phyloP scores from a whole-genome alignment of 2,113 vertebrate species.

The Spizaetus ornatus region DNA sequence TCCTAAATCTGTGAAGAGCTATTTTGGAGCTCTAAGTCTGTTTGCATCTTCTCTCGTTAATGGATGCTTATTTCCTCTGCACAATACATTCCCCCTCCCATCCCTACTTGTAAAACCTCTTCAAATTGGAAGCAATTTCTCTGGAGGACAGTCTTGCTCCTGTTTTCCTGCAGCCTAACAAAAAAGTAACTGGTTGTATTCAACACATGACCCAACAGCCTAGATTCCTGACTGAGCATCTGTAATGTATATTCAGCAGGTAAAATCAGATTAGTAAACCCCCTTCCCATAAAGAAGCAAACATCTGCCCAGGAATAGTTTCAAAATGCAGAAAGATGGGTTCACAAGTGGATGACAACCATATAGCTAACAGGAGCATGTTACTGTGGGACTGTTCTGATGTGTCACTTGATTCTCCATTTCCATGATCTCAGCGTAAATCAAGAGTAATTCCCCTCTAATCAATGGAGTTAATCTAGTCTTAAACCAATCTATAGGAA shows the following conservation, averaged over 20 bases:
- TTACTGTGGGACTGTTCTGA: not conserved
- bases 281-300: not conserved
- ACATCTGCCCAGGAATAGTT: not conserved
- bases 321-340: not conserved
- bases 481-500: not conserved
- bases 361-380: not conserved
- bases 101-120: not conserved
- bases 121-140: not conserved
- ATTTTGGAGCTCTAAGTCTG: not conserved
- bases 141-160: not conserved
- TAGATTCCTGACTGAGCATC: not conserved
- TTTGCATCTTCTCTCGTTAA: not conserved
- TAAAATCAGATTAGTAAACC: not conserved
- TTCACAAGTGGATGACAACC: not conserved
- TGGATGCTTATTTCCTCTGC: not conserved
- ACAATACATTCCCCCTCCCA: not conserved
- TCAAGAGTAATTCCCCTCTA: not conserved
- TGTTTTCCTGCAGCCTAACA: not conserved
- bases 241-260: not conserved
- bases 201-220: not conserved
- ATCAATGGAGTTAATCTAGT: not conserved
- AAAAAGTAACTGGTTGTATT: not conserved
- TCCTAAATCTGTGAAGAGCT: not conserved
- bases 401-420: not conserved
- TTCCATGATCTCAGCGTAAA: not conserved